A percentile compares a stretch with the other conserved stretches of the same genome.
These are phyloP conservation scores for Chionomys nivalis DNA, from an alignment of 2,113 vertebrate species.

Conservation along the genomic window DNA sequence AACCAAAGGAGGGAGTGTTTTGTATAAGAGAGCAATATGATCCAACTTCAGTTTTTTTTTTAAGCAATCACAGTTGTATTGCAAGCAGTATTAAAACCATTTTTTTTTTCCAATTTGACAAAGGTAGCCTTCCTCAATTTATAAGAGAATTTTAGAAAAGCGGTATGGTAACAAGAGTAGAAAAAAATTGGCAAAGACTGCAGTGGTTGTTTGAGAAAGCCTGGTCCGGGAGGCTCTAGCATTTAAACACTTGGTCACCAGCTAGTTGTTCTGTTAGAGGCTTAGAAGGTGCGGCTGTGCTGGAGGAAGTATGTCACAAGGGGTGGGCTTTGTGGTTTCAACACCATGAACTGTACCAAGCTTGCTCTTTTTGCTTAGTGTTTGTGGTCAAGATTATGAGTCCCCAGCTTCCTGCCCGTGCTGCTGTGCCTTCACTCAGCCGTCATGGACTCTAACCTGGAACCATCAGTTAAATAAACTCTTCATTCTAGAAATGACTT, in stretches of 20 bases:
- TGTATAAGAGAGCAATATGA: neutral
- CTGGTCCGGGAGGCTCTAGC: neutral
- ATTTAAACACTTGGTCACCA: neutral
- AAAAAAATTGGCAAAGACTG: neutral
- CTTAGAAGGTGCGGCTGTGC: neutral
- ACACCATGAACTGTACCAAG: neutral
- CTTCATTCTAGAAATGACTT: neutral
- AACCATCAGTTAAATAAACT: neutral
- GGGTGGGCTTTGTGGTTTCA: neutral
- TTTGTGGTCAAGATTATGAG: neutral
- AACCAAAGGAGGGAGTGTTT: neutral
- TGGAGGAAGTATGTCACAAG: neutral
- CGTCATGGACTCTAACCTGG: neutral
- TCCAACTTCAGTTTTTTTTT: neutral
- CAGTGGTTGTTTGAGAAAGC: neutral
- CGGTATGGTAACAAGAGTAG: neutral
- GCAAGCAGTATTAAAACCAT: neutral
- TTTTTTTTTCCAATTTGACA: neutral
- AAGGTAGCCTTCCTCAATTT: conserved; percentile 28
- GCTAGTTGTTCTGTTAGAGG: neutral
- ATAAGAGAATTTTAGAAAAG: neutral
- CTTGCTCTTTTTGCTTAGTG: neutral
- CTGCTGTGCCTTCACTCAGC: neutral
- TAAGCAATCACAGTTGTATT: neutral
- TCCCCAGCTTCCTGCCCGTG: neutral